phyloP scores from a whole-genome alignment of 2,113 vertebrate genomes.

The Zeus faber region DNA sequence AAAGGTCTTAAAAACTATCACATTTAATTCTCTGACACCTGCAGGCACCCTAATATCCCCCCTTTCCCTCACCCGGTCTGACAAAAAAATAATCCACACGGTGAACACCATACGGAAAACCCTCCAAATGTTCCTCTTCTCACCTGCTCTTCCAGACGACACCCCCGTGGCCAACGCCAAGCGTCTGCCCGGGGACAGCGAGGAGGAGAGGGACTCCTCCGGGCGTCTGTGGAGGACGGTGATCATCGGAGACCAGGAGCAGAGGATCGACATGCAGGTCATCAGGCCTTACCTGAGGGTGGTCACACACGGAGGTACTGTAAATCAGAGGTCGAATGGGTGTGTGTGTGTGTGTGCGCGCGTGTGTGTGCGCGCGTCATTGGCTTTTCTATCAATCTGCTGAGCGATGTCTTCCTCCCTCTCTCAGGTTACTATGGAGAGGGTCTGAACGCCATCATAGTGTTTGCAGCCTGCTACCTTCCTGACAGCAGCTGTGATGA shows the following conservation, averaged over 20 bases:
- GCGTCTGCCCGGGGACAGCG: slow-evolving; percentile 86
- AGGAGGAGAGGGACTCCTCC: slow-evolving; percentile 79
- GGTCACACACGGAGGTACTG: slow-evolving; percentile 94
- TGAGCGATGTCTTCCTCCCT: slow-evolving; percentile 3
- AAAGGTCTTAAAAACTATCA: too few species aligned
- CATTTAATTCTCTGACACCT: too few species aligned
- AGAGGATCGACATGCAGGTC: slow-evolving; percentile 94
- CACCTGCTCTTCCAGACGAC: slow-evolving; percentile 77
- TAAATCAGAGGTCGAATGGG: background rate
- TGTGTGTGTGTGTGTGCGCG: slow-evolving; percentile 4
- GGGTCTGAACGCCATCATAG: slow-evolving; percentile 95
- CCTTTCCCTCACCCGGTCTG: too few species aligned
- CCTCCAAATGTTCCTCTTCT: background rate
- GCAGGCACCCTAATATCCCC: too few species aligned
- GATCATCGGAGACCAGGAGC: slow-evolving; percentile 95
- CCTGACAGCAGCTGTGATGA: slow-evolving; percentile 91
- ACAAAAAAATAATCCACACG: background rate
- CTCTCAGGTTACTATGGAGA: slow-evolving; percentile 91
- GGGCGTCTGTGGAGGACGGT: slow-evolving; percentile 93
- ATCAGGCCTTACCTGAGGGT: slow-evolving; percentile 95
- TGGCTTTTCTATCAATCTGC: too few species aligned
- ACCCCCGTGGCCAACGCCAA: slow-evolving; percentile 91
- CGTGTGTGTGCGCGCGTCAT: slow-evolving; percentile 1
- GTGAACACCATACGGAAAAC: background rate
- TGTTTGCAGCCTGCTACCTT: slow-evolving; percentile 93